Base-by-base conservation (phyloP, 1,140 invertebrate genomes). In the Psix sp. region DNA sequence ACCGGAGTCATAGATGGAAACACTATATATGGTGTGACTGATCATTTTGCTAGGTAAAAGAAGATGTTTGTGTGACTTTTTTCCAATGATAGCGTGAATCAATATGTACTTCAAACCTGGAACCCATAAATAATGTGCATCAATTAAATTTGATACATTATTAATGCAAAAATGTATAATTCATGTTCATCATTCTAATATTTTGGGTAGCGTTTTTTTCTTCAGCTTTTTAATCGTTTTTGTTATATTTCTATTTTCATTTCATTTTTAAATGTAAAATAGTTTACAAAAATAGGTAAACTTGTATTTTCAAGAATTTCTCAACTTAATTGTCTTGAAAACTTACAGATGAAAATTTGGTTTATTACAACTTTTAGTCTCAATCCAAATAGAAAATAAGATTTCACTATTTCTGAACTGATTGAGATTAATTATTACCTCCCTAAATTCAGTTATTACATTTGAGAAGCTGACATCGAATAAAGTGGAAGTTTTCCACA, bases 1-100 rank as follows among this genome's bases (percentile, higher is more conserved):
- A 95, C 94, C 6, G 93, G 93, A 18, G 91, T 93, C 21, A 87
- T 96, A 17, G 94, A 95, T 81, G 94, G 90, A 17, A 95, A 96
- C 77, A 96, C 94, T 1, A 91, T 96, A 2, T 96, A 96, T 80
- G 94, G 94, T 40, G 91, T 94, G 1, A 92, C 90, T 26, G 94
- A 95, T 78, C 86, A 90, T 46, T 94, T 93, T 81, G 86, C 93
- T 14, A 92, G 91, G 90, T 94, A 29, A 7, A 29, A 29, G 1
- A n/a, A 10, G 7, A 2, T 7, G 7, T 29, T 7, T 29, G 26
- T 7, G n/a, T 29, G n/a, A 29, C 26, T 10, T n/a, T n/a, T n/a
- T n/a, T n/a, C n/a, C n/a, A n/a, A n/a, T n/a, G n/a, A n/a, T n/a
- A n/a, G n/a, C n/a, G n/a, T n/a, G n/a, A n/a, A n/a, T n/a, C n/a